phyloP scores from a whole-genome alignment of 2,113 vertebrate genomes.

The Brachyistius frenatus region DNA sequence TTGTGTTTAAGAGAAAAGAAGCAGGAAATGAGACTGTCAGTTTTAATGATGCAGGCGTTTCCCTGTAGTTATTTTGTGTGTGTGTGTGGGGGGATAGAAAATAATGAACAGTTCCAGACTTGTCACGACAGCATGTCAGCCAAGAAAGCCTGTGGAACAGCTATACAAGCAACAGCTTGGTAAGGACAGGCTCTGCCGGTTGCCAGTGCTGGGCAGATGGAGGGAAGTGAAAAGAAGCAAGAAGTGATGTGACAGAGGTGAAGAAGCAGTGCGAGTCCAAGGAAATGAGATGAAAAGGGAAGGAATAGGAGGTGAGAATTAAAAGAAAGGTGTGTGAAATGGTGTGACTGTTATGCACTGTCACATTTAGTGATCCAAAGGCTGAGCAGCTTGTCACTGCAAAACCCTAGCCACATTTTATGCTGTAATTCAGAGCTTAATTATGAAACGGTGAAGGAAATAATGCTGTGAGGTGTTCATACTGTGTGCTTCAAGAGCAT shows the following conservation, averaged over 20 bases:
- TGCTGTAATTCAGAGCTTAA: background rate
- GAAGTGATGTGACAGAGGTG: slow-evolving; percentile 70
- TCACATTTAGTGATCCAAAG: slow-evolving; percentile 21
- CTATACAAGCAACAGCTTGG: slow-evolving; percentile 72
- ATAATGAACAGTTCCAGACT: slow-evolving; percentile 78
- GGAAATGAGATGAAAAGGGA: slow-evolving; percentile 53
- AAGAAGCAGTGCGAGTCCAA: slow-evolving; percentile 55
- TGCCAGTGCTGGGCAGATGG: slow-evolving; percentile 77
- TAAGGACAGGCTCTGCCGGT: slow-evolving; percentile 67
- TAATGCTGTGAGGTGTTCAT: slow-evolving; percentile 4
- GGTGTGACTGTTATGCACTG: slow-evolving; percentile 14
- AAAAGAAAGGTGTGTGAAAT: slow-evolving; percentile 46
- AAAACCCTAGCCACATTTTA: background rate
- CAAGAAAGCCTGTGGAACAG: slow-evolving; percentile 59
- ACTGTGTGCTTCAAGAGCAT: slow-evolving; percentile 10
- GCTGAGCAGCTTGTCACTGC: slow-evolving; percentile 35
- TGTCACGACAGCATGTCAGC: slow-evolving; percentile 74
- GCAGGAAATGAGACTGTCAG: slow-evolving; percentile 79
- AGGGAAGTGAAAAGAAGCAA: slow-evolving; percentile 56
- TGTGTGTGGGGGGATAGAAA: slow-evolving; percentile 38
- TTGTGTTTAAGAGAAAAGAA: slow-evolving; percentile 76
- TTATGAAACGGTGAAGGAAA: slow-evolving; percentile 23
- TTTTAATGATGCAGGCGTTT: slow-evolving; percentile 76
- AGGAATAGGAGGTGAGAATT: slow-evolving; percentile 54
- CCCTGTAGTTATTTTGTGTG: slow-evolving; percentile 66